These are phyloP conservation scores for Pelusios castaneus DNA, from an alignment of 2,113 vertebrate genomes.

Conservation along the genomic window DNA sequence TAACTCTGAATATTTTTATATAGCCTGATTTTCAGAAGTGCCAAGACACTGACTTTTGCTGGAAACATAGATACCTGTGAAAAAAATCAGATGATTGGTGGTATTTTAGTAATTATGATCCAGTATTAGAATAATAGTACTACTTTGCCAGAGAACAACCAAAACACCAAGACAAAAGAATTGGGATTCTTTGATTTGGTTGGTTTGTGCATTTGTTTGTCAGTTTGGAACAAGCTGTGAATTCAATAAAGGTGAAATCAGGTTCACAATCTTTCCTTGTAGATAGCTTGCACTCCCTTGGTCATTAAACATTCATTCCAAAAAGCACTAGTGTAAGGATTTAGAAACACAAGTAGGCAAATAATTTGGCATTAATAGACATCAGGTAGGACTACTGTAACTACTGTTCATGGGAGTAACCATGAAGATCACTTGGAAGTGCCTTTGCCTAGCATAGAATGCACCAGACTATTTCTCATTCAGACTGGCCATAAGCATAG, in stretches of 20 bases:
- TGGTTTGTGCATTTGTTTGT: background rate
- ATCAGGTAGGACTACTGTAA: background rate
- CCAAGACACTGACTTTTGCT: background rate
- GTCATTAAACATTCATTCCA: background rate
- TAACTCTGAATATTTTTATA: background rate
- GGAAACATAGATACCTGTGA: background rate
- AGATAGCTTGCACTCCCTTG: background rate
- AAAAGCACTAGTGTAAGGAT: background rate
- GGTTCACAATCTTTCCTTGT: background rate
- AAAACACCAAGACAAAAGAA: background rate
- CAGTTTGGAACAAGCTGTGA: background rate
- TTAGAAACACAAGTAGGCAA: background rate
- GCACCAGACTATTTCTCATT: too few relatives aligned
- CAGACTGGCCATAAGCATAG: background rate
- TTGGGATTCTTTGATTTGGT: background rate
- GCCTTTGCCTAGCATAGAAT: background rate
- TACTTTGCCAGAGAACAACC: background rate
- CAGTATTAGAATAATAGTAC: background rate
- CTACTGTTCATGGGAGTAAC: background rate
- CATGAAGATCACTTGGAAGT: background rate
- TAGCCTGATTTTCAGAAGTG: background rate
- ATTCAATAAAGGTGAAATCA: background rate
- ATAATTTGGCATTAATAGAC: fast-evolving
- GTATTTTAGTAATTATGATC: background rate
- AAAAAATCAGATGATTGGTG: background rate